Evolutionary conservation across 2,113 vertebrate species (phyloP), one percentile per base, ranked within the genome.

Genomic region (Eira barbara): DNA sequence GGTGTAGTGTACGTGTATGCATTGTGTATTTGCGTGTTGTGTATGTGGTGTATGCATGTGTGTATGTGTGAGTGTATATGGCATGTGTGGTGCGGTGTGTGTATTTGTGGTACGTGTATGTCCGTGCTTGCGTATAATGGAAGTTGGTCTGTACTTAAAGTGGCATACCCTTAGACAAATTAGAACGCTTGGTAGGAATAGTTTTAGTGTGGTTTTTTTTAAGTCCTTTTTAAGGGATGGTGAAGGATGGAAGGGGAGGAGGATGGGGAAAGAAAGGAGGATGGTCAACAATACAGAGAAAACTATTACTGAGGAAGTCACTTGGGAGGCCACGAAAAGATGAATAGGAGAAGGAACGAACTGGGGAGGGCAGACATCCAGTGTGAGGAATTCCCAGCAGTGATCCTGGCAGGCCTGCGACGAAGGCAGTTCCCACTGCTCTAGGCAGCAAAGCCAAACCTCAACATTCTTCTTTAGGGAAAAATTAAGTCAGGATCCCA

Each of bases 161-260:
- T 69, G 20, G 11, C 23, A n/a, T 6, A 39, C 27, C 42, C 36
- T 80, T 49, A 78, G 27, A 6, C 39, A 67, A 71, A 65, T 67
- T 15, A 82, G 36, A 42, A 7, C 81, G 4, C 36, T 52, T 84
- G 1, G 13, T 55, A 31, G 49, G 94, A 69, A 86, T 69, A 14
- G 42, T 34, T 87, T 34, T 91, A 86, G 47, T 20, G 18, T 47
- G 86, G 73, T 69, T 27, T 74, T 96, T 76, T 55, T 49, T 55
- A 93, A 97, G 55, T 15, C 34, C 79, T 80, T n/a, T 74, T 47
- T 31, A 91, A 93, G 0, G 1, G 8, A 7, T 84, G 29, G 12
- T 27, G 4, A 71, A 73, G 74, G 95, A 71, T 42, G 27, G 25
- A 42, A 27, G 13, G 12, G 8, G 0, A 67, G 29, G 25, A 49